Base-by-base conservation (phyloP, 64 coral and sea anemone genomes). In the Montipora cactus region DNA sequence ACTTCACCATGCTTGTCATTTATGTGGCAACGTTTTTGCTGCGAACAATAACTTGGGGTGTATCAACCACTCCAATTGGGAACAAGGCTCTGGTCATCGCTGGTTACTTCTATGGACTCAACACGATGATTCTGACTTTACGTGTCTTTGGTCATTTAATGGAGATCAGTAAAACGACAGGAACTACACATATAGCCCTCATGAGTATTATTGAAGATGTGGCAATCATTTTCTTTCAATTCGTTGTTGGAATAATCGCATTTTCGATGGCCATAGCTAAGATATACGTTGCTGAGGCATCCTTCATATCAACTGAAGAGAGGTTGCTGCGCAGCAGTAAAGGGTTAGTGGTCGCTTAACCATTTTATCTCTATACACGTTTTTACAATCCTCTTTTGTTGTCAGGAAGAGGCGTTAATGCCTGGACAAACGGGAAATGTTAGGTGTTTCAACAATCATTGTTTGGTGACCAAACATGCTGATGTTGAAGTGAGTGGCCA, bases 61-160 rank as follows among this genome's bases (percentile, higher is more conserved):
- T 77, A 22, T 61, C 69, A 21, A 77, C 49, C 23, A 76, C 87
- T 44, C 10, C 37, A 19, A 53, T 55, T 77, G 74, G 74, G 1
- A 89, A 76, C 74, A 70, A 69, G 13, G 70, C 74, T 3, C 55
- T 89, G 72, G 87, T 62, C 8, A 84, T 84, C 81, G 81, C 81
- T 3, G 81, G 81, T 62, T 84, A 84, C 45, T 70, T 66, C 19
- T 89, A 77, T 89, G 87, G 87, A 15, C 19, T 89, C 15, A 89
- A 89, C 74, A 76, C 71, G 4, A 89, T 89, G 87, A 57, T 89
- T 62, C 46, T 89, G 55, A 89, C 87, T 22, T 12, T 89, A 46
- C 72, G 87, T 8, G 72, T 89, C 37, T 89, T 89, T 89, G 87
- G 87, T 15, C 87, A 89, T 77, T 2, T 89, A 25, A 89, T 89